phyloP scores from a whole-genome alignment of 2,888 invertebrate species.

The Melieria picta region DNA sequence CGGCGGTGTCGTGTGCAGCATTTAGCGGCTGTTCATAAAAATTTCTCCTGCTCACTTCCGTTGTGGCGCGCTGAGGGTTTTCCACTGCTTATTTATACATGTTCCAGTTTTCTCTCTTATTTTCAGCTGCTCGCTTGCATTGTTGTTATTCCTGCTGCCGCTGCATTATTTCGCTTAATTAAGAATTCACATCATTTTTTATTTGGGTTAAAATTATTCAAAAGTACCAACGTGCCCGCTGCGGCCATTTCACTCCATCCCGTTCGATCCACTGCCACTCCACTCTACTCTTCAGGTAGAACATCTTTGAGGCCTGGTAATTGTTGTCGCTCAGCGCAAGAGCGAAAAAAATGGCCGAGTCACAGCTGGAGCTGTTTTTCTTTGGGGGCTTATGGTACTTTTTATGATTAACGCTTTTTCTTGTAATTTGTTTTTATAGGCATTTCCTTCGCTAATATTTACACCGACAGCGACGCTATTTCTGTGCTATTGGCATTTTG shows the following conservation, averaged over 20 bases:
- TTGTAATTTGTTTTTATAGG: slow-evolving; percentile 27
- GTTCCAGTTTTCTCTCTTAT: slow-evolving; percentile 11
- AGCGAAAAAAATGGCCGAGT: neutral
- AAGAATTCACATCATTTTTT: slow-evolving; percentile 67
- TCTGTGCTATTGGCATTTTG: neutral
- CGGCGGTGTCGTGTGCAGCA: neutral
- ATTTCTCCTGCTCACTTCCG: neutral
- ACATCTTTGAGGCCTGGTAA: neutral
- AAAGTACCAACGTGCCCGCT: slow-evolving; percentile 51
- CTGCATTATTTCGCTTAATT: slow-evolving; percentile 56
- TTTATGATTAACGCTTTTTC: slow-evolving; percentile 31
- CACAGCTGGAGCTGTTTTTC: neutral
- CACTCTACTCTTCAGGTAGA: neutral
- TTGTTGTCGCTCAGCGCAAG: too few relatives aligned
- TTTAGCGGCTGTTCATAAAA: neutral
- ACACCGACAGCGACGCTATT: neutral
- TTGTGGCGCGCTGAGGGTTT: too few relatives aligned
- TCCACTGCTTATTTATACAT: neutral
- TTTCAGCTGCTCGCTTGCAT: slow-evolving; percentile 33
- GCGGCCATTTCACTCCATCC: neutral
- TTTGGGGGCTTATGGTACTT: slow-evolving; percentile 2
- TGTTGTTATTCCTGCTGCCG: slow-evolving; percentile 14
- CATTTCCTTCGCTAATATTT: slow-evolving; percentile 15
- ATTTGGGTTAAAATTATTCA: slow-evolving; percentile 67
- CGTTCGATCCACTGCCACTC: neutral